Conservation (phyloP, 2,113 vertebrate genomes). For the Scophthalmus maximus region DNA sequence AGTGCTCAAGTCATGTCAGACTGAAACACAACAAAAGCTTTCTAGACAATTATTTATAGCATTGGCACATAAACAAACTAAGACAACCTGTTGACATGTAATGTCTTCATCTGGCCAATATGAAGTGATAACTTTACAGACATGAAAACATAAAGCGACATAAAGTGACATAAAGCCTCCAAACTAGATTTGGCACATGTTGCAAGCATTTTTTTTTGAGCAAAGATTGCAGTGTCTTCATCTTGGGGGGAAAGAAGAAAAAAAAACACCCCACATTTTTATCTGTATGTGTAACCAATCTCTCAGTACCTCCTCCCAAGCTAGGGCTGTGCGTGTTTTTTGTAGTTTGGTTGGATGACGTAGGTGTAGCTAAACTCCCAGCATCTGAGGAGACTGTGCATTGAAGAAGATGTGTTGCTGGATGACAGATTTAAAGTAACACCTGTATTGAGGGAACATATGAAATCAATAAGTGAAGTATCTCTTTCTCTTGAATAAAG, state of each 20-base stretch:
- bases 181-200: background rate
- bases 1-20: background rate
- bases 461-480: slow-evolving; percentile 48
- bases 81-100: background rate
- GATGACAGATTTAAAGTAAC: slow-evolving; percentile 21
- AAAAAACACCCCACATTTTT: background rate
- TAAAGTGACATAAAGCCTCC: background rate
- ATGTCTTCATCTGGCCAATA: background rate
- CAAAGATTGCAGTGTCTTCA: no score
- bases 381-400: background rate
- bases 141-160: background rate
- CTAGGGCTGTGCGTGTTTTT: background rate
- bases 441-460: slow-evolving; percentile 13
- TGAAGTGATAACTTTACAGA: background rate
- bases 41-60: background rate
- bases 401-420: slow-evolving; percentile 12
- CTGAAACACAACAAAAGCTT: background rate
- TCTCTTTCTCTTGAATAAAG: slow-evolving; percentile 38
- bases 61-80: background rate
- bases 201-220: no score
- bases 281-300: background rate
- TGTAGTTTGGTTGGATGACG: background rate
- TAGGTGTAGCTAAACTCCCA: background rate
- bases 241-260: no score
- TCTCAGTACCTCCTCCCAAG: background rate